Percentiles rank a stretch among this genome's conserved stretches.
phyloP scores from a whole-genome alignment of 2,888 invertebrate species.

The Heliconius cydno region DNA sequence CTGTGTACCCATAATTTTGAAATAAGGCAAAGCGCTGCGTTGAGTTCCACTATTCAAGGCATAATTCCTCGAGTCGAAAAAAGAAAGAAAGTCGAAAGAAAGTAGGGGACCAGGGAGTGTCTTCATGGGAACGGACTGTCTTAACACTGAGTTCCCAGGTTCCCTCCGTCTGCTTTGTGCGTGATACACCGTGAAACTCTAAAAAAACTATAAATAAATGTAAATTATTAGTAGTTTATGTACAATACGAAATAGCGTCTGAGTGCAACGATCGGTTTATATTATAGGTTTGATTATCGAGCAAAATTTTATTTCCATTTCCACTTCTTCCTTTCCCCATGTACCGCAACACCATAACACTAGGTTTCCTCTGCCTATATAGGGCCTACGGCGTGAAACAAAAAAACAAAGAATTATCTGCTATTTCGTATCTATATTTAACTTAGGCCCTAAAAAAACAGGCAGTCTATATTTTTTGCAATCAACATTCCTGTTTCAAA shows the following conservation, averaged over 20 bases:
- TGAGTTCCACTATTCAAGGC: too few relatives aligned
- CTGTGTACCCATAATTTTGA: too few relatives aligned
- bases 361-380: background rate
- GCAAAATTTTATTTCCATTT: too few relatives aligned
- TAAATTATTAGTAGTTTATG: too few relatives aligned
- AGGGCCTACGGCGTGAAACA: background rate
- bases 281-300: too few relatives aligned
- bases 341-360: too few relatives aligned
- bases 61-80: too few relatives aligned
- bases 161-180: background rate
- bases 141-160: background rate
- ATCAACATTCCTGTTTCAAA: constrained; percentile 15
- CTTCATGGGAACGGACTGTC: background rate
- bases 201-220: too few relatives aligned
- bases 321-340: too few relatives aligned
- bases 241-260: too few relatives aligned
- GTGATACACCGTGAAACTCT: background rate
- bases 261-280: too few relatives aligned
- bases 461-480: constrained; percentile 1
- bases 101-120: background rate
- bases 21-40: background rate
- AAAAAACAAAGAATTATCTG: background rate
- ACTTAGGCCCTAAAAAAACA: background rate
- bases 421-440: background rate
- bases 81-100: too few relatives aligned